Evolutionary conservation across 1,140 invertebrate genomes (phyloP), one percentile per base, ranked within the genome.

Genomic region (Thaumetopoea pityocampa): DNA sequence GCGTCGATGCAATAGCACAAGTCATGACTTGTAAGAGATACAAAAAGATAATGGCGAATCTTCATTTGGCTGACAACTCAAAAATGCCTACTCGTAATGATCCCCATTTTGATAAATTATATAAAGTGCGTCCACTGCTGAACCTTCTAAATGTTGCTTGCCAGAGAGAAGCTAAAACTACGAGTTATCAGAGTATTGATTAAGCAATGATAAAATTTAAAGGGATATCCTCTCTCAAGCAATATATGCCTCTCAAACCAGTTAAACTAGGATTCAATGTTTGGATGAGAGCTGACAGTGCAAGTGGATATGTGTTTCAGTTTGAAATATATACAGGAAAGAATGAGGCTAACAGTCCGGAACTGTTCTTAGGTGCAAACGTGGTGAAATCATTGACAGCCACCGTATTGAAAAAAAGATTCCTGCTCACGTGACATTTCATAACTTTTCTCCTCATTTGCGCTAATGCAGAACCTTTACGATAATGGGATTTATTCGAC

Each of bases 191-290:
- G 33, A 32, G 18, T 37, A 46, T 36, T 9, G 44, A 47, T 47
- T 28, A 47, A 29, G 30, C 28, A 16, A 48, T 48, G 45, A 48
- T 48, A 34, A 23, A 33, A 20, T 48, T 48, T 36, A 32, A 47
- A 47, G 35, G 44, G 9, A 38, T 26, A 12, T 47, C 44, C 19
- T 22, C 3, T 12, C 17, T 35, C 18, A 42, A 42, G 10, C 28
- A 42, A 16, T 28, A 44, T 9, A 44, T 46, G 43, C 34, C 26
- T 26, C 43, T 51, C 23, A 51, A 45, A 24, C 48, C 41, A 3
- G 43, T 44, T 18, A 50, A 44, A 46, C 36, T 42, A 22, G 36
- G 42, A 24, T 51, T 27, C 16, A 42, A 42, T 24, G 40, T 42
- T 20, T 42, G 40, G 40, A 28, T 11, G 10, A 28, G 26, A 28